Conservation (phyloP, 2,797 vertebrate species). For the Anguilla megastoma region DNA sequence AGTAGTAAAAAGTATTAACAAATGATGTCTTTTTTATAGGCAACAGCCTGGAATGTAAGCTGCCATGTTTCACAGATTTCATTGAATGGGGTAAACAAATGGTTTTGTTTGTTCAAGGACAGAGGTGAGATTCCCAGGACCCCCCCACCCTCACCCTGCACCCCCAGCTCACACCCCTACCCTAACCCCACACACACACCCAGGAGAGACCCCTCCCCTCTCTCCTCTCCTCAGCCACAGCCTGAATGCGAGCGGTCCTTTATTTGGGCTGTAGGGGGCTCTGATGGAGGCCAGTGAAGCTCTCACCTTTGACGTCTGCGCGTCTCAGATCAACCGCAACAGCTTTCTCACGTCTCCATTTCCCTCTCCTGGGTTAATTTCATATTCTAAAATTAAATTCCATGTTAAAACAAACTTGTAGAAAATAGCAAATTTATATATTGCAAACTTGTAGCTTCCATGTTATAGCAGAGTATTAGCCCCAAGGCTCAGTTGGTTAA, state of each 20-base stretch:
- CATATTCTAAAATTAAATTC: too few relatives aligned
- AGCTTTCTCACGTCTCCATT: too few relatives aligned
- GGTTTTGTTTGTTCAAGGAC: conserved; percentile 52
- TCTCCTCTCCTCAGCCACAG: background rate
- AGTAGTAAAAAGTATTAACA: background rate
- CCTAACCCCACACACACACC: background rate
- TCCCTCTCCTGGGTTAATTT: background rate
- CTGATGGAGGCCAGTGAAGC: background rate
- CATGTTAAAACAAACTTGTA: too few relatives aligned
- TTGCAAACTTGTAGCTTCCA: too few relatives aligned
- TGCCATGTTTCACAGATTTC: conserved; percentile 33
- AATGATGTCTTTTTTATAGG: background rate
- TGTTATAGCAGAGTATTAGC: too few relatives aligned
- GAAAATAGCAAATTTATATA: too few relatives aligned
- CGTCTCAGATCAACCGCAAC: background rate
- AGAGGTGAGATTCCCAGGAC: conserved; percentile 43
- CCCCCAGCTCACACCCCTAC: background rate
- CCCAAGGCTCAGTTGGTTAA: too few relatives aligned
- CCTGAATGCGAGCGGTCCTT: background rate
- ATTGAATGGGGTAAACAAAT: conserved; percentile 50
- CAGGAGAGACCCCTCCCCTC: background rate
- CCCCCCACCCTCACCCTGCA: background rate
- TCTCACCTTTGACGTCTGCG: background rate
- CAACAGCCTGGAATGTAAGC: conserved; percentile 20
- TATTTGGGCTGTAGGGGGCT: background rate